These are phyloP conservation scores for Nyctereutes procyonoides DNA, from an alignment of 2,113 vertebrate species.

Conservation along the genomic window DNA sequence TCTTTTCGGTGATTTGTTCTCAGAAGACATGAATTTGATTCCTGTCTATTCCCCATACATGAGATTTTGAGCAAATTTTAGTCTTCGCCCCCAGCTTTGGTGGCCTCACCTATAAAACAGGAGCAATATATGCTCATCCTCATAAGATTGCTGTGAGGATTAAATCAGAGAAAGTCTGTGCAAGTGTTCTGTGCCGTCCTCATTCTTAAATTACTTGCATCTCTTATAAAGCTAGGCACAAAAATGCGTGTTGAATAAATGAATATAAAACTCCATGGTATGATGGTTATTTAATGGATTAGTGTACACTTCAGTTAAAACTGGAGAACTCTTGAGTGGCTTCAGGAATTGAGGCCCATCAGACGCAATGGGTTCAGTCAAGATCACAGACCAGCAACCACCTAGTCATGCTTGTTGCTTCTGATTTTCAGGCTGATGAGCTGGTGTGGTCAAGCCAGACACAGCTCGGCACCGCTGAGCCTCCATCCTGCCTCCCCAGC, in stretches of 20 bases:
- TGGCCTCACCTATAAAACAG: neutral
- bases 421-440: neutral
- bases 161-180: neutral
- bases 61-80: neutral
- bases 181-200: neutral
- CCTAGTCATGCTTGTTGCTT: neutral
- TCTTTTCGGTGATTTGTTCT: neutral
- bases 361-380: neutral
- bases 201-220: neutral
- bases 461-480: neutral
- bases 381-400: neutral
- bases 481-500: neutral
- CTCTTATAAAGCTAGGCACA: neutral
- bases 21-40: neutral
- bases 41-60: neutral
- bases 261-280: neutral
- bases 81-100: neutral
- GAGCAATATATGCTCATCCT: neutral
- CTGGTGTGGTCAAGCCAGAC: neutral
- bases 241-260: neutral
- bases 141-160: fast-evolving
- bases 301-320: neutral
- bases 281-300: neutral
- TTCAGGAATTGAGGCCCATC: neutral
- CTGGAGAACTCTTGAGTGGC: neutral